These are phyloP conservation scores for Palythoa grandiflora DNA, from an alignment of 92 coral and sea anemone species.

Conservation along the genomic window DNA sequence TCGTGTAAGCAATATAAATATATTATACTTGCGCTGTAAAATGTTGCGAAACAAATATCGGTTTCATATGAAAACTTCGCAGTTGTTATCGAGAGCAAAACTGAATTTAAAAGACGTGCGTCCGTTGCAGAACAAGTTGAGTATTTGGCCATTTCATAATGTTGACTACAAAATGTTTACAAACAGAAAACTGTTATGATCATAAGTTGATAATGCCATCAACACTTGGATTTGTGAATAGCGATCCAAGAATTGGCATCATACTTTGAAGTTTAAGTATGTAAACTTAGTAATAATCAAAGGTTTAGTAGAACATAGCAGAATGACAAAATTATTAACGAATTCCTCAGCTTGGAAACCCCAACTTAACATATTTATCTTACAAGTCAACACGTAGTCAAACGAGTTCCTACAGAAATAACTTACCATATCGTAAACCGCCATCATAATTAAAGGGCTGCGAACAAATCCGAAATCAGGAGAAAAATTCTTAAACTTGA, in stretches of 20 bases:
- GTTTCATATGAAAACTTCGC: too few relatives aligned
- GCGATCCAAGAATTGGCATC: neutral
- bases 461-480: conserved; percentile 19
- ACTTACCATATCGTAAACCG: conserved; percentile 47
- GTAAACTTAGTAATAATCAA: too few relatives aligned
- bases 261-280: neutral
- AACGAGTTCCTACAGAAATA: neutral
- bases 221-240: neutral
- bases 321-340: too few relatives aligned
- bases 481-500: neutral
- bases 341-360: neutral
- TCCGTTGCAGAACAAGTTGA: too few relatives aligned
- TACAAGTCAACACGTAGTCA: neutral
- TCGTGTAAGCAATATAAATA: too few relatives aligned
- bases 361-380: neutral
- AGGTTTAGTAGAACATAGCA: too few relatives aligned
- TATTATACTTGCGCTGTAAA: too few relatives aligned
- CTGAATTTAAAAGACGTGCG: too few relatives aligned
- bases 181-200: neutral
- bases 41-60: too few relatives aligned
- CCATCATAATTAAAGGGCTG: conserved; percentile 35
- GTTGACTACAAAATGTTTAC: neutral
- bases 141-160: neutral
- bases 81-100: too few relatives aligned
- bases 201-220: neutral